Evolutionary conservation across 2,888 invertebrate genomes (phyloP).

Genomic region (Sesamia inferens): DNA sequence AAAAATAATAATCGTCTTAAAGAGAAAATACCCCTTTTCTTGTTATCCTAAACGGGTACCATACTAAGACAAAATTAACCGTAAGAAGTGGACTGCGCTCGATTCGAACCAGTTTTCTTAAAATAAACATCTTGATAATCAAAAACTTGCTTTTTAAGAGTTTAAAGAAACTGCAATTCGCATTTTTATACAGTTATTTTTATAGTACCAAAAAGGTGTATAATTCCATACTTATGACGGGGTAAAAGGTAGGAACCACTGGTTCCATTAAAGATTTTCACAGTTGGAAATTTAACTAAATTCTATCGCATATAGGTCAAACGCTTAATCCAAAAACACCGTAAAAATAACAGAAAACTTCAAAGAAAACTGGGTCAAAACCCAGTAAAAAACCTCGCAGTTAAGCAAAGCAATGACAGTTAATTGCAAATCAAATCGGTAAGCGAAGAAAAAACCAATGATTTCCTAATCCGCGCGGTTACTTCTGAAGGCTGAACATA

Average conservation of each 20-base stretch:
- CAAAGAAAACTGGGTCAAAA: constrained; percentile 34
- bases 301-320: background rate
- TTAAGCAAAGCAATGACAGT: constrained; percentile 35
- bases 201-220: background rate
- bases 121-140: constrained; percentile 31
- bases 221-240: too few species aligned
- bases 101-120: constrained; percentile 44
- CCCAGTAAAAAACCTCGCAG: constrained; percentile 2
- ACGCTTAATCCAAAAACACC: background rate
- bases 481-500: constrained; percentile 51
- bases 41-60: constrained; percentile 15
- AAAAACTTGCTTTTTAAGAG: background rate
- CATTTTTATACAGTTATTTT: background rate
- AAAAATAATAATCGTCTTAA: background rate
- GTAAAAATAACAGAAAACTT: background rate
- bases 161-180: constrained; percentile 6
- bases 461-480: constrained; percentile 50
- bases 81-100: constrained; percentile 22
- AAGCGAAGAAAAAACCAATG: constrained; percentile 39
- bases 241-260: constrained; percentile 10
- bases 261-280: background rate
- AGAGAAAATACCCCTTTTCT: background rate
- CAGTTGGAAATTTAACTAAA: constrained; percentile 1
- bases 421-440: constrained; percentile 48
- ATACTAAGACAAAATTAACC: constrained; percentile 27